Base-by-base conservation (phyloP, 1,140 invertebrate genomes). In the Spodoptera litura region DNA sequence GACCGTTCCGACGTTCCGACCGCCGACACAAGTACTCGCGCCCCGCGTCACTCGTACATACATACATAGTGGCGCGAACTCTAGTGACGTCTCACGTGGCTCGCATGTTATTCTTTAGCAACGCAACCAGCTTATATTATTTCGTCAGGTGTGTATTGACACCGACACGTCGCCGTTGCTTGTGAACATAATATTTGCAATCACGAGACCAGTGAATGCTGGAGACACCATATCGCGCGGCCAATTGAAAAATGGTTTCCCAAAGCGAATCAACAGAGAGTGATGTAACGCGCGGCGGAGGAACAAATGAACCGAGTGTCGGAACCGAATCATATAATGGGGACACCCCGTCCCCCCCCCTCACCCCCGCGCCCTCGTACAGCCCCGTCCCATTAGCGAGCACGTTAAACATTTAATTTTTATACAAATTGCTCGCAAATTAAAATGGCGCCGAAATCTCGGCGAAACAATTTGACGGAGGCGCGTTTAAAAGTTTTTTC, bases 371-470 rank as follows among this genome's bases (percentile, higher is more conserved):
- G 15, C 9, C 15, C 62, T 38, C 31, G 35, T 13, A 3, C 12
- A 20, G 27, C 61, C 61, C 38, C 61, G 61, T n/a, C 61, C 71
- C 71, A 59, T 74, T 74, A 74, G 56, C 55, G 56, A 49, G 55
- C 71, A 74, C 71, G 55, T 74, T 74, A 74, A 74, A 59, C 71
- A 74, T 74, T 74, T 74, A 74, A 74, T 74, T 74, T 74, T 74
- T 74, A 74, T 74, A 74, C 71, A 74, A 74, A 74, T 74, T 74
- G 56, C 56, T 74, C 55, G 56, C 71, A 74, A 74, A 74, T 74
- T 74, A 74, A 74, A 74, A 74, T 59, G 71, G 55, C 31, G 56
- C 20, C 44, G 38, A 59, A 59, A 74, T 74, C 71, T 58, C 71
- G 15, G 55, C 12, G 71, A 74, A 74, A 61, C 55, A 74, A 74